Base-by-base conservation (phyloP, 2,797 vertebrate genomes). In the Macroramphosus scolopax region DNA sequence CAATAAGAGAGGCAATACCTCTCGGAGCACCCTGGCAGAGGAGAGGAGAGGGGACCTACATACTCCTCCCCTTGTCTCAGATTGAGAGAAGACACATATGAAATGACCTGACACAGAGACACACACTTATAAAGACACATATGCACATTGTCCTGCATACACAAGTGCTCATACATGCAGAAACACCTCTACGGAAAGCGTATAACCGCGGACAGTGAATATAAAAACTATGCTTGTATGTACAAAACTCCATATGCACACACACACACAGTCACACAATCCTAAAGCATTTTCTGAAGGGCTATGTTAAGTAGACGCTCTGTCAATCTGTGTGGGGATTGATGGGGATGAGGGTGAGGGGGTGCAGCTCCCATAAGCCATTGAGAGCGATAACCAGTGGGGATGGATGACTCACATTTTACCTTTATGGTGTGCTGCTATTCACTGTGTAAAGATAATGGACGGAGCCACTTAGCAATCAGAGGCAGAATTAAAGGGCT, bases 1-100 rank as follows among this genome's bases (percentile, higher is more conserved):
- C 83, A 88, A 88, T 89, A 77, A 87, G 70, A 53, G 68, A 85
- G 63, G 79, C 70, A 83, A 86, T 86, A 75, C 82, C 78, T 88
- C 83, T 88, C 72, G 49, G 56, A 74, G 59, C 48, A 33, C 31
- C 48, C 10, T 39, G 43, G 69, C 54, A 55, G 15, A 60, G 59
- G 55, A 71, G 44, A 17, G 44, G 53, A 72, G 54, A 59, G 36
- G 47, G 60, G 64, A 73, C 73, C 46, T 46, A 29, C 22, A 34
- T 13, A 41, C 47, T 63, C 67, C 55, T 61, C 55, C 59, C 45
- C 60, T 63, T 55, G 68, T 69, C 63, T 73, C 20, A 14, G 68
- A 62, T 45, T 64, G 61, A 70, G 49, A 55, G 44, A 57, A 58
- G 45, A 58, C 58, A 57, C 44, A 56, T 41, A 54, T 53, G 37